Base-by-base conservation (phyloP, 35 echinoderm and acorn worm species). In the Heliocidaris erythrogramma region DNA sequence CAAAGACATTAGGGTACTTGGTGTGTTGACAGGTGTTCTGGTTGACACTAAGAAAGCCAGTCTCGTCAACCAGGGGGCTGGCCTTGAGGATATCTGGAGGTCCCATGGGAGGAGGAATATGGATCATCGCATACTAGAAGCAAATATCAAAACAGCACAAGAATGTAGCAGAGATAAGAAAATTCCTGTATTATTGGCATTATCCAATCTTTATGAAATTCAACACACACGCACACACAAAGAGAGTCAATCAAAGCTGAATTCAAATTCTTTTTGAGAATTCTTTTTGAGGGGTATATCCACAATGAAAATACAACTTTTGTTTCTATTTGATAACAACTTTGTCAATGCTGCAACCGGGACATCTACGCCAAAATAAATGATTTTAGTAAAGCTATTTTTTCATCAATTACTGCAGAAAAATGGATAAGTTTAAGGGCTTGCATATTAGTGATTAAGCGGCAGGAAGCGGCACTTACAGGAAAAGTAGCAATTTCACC, bases 1-100 rank as follows among this genome's bases (percentile, higher is more conserved):
- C 98, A 94, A 99, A 94, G 56, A 99, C 94, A 31, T 99, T 99
- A 48, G 96, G 95, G 48, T 99, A 99, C 88, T 99, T 97, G 30
- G 93, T 97, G 60, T 99, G 98, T 94, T 99, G 98, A 32, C 96
- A 93, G 0, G 98, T 99, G 59, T 94, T 92, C 85, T 97, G 96
- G 90, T 96, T 94, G 21, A 96, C 96, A 48, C 92, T 88, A 13
- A 99, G 49, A 85, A 96, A 97, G 4, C 98, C 96, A 9, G 65
- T 78, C 6, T 94, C 90, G 30, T 94, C 98, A 24, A 96, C 95
- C 31, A 99, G 32, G 31, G 98, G 93, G 48, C 98, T 99, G 9
- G 92, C 61, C 86, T 96, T 97, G 12, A 99, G 35, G 11, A 96
- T 65, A 88, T 97, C 95, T 32, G 96, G 96, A 30, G 96, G 95